Evolutionary conservation across 1,140 invertebrate genomes (phyloP), one percentile per base, ranked within the genome.

Genomic region (Acyrthosiphon pisum): DNA sequence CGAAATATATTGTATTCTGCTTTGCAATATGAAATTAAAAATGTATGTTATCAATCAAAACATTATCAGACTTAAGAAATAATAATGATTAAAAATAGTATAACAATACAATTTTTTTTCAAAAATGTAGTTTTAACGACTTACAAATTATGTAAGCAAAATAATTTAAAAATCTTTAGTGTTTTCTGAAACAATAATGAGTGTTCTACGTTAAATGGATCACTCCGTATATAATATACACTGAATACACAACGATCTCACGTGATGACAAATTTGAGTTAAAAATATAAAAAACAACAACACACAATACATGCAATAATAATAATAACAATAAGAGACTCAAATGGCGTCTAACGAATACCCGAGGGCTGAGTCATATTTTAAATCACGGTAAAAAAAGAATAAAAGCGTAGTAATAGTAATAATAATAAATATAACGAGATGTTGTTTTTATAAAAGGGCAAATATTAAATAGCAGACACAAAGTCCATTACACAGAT

Each of bases 401-500:
- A 44, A 90, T 44, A 88, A 88, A 76, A 76, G 30, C 30, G 22
- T 53, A 53, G n/a, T 20, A 90, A 30, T 60, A 87, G 26, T 41
- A 11, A 35, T 50, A 35, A 89, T 50, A 89, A 89, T 56, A 41
- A 60, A 56, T 41, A 9, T 90, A 90, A 90, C 41, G 89, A 68
- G 56, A 60, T 60, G 35, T 90, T 83, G 23, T 92, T 48, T 83
- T 35, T 56, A 48, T 83, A 84, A 53, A 86, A 84, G 46, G 68
- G 44, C 68, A 92, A 35, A 83, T 11, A 93, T 93, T 93, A 86
- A 93, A 93, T 41, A 93, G 48, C 46, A 37, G 81, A 44, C 81
- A 86, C 44, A 53, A 84, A 41, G 81, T 93, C 91, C 91, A 93
- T 93, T 93, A 93, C 48, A 83, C 48, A 93, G 81, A 93, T 93